Conservation (phyloP, 2,888 invertebrate species). For the Branchellion lobata region DNA sequence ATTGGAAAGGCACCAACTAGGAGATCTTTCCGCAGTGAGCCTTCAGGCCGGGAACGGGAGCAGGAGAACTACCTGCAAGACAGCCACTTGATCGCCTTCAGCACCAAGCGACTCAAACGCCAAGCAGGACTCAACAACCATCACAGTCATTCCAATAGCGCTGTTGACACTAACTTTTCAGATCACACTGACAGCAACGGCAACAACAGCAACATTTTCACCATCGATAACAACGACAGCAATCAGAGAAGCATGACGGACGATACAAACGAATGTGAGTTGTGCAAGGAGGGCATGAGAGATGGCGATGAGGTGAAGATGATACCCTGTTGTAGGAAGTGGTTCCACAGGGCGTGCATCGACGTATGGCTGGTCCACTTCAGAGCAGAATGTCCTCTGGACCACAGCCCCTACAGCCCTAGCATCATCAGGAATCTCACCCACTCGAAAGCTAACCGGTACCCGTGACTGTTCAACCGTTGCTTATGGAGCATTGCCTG, state of each 20-base stretch:
- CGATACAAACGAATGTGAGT: neutral
- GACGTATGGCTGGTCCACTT: slow-evolving; percentile 62
- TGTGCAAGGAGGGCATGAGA: slow-evolving; percentile 6
- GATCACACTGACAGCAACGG: no score
- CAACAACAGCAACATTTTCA: no score
- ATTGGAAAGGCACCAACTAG: no score
- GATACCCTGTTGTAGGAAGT: slow-evolving; percentile 60
- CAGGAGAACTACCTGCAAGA: slow-evolving; percentile 15
- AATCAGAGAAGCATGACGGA: no score
- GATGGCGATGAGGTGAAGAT: slow-evolving; percentile 56
- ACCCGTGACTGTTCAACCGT: no score
- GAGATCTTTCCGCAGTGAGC: no score
- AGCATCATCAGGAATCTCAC: neutral
- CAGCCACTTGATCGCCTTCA: neutral
- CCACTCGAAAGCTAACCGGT: neutral
- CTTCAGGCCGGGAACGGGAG: no score
- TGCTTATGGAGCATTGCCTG: no score
- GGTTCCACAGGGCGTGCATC: slow-evolving; percentile 62
- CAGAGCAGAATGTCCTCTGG: slow-evolving; percentile 60
- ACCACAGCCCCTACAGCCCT: slow-evolving; percentile 54
- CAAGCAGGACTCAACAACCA: neutral
- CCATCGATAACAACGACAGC: no score
- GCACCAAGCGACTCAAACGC: neutral
- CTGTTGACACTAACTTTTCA: no score
- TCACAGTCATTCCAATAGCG: no score